Percentiles rank a stretch among this genome's conserved stretches.
phyloP scores from a whole-genome alignment of 2,888 invertebrate species.

The Ochropacha duplaris region DNA sequence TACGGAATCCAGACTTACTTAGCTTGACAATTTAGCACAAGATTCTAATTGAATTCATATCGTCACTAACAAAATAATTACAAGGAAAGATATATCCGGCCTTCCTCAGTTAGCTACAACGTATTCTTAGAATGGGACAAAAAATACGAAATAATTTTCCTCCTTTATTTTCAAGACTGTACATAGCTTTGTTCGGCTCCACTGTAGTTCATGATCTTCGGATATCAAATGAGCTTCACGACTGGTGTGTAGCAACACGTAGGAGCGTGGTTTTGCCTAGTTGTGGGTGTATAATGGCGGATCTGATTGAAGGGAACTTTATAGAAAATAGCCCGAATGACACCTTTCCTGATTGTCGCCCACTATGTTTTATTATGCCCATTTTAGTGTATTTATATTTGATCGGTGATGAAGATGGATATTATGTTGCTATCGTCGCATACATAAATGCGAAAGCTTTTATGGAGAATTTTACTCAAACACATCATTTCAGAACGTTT shows the following conservation, averaged over 20 bases:
- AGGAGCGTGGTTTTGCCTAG: not conserved
- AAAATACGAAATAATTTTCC: not conserved
- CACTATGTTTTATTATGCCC: not conserved
- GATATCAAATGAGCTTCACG: no score
- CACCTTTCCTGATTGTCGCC: not conserved
- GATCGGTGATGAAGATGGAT: not conserved
- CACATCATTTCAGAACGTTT: no score
- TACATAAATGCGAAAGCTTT: no score
- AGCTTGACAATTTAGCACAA: not conserved
- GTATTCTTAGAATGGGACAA: not conserved
- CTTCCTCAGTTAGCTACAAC: not conserved
- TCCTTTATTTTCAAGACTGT: not conserved
- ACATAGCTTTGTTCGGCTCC: not conserved
- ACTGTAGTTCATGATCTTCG: not conserved
- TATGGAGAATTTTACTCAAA: no score
- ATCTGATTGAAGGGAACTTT: not conserved
- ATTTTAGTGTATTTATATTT: not conserved
- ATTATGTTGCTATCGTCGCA: not conserved
- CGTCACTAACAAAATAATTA: not conserved
- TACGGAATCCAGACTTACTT: no score
- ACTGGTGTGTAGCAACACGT: not conserved
- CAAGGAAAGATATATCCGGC: not conserved
- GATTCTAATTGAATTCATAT: not conserved
- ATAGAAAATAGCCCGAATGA: not conserved
- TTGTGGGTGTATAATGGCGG: not conserved